phyloP scores from a whole-genome alignment of 2,113 vertebrate species.

The Bubo scandiacus region DNA sequence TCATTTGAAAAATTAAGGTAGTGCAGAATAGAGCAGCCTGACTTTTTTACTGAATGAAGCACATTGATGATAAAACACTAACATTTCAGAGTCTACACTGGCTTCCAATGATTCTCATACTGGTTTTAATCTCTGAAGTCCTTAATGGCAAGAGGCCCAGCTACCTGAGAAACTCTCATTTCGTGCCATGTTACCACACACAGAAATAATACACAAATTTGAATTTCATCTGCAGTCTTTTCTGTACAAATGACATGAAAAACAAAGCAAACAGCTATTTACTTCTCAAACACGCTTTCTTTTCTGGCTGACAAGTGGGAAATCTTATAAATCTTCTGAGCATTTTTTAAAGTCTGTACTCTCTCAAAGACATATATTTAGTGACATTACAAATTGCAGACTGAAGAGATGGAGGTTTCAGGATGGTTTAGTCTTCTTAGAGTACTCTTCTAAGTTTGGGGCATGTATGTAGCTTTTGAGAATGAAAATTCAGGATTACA shows the following conservation, averaged over 20 bases:
- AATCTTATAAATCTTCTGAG: neutral
- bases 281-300: neutral
- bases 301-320: neutral
- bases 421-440: neutral
- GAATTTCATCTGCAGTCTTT: neutral
- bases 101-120: neutral
- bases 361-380: neutral
- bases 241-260: neutral
- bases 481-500: neutral
- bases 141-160: neutral
- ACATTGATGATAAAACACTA: neutral
- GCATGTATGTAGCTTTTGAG: neutral
- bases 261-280: neutral
- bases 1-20: constrained; percentile 63
- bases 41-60: neutral
- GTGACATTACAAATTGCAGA: neutral
- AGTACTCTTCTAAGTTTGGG: neutral
- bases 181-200: neutral
- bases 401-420: neutral
- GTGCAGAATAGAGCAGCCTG: neutral
- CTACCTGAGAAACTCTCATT: neutral
- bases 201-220: neutral
- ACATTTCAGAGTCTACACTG: neutral
- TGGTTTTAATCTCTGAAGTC: neutral
- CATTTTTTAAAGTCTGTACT: neutral